Evolutionary conservation across 2,113 vertebrate genomes (phyloP).

Genomic region (Mola mola): DNA sequence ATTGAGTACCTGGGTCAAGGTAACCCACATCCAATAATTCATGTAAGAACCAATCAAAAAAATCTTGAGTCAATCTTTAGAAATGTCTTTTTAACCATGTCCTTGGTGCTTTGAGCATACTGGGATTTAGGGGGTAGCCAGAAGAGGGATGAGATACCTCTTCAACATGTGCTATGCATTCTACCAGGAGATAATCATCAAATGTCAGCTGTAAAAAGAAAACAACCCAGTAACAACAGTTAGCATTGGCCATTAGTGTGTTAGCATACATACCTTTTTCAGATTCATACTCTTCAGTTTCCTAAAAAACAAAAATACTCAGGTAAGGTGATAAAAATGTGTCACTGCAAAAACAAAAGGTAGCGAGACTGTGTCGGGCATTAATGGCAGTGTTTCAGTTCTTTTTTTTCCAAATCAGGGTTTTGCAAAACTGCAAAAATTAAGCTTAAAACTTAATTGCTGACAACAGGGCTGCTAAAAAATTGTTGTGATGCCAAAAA

Average conservation of each 20-base stretch:
- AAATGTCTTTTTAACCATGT: constrained; percentile 6
- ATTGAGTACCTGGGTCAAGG: background rate
- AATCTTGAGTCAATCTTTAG: constrained; percentile 7
- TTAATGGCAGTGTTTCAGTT: too few species aligned
- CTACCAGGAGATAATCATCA: constrained; percentile 32
- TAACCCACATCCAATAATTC: constrained; percentile 3
- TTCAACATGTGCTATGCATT: constrained; percentile 9
- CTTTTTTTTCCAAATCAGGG: too few species aligned
- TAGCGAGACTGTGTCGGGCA: too few species aligned
- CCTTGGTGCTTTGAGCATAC: background rate
- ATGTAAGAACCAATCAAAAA: background rate
- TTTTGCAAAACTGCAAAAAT: too few species aligned
- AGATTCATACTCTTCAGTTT: constrained; percentile 91
- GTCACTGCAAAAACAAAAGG: background rate
- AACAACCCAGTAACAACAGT: constrained; percentile 1
- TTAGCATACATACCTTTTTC: constrained; percentile 92
- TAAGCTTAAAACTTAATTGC: too few species aligned
- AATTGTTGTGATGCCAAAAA: too few species aligned
- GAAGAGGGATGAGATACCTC: constrained; percentile 28
- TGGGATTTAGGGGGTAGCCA: constrained; percentile 9
- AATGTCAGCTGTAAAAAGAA: constrained; percentile 23
- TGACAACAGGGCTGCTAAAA: too few species aligned
- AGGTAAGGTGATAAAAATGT: background rate
- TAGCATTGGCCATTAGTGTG: constrained; percentile 19
- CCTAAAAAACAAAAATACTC: constrained; percentile 81